Conservation (phyloP, 92 coral and sea anemone species). For the Phenganax stokvisi region DNA sequence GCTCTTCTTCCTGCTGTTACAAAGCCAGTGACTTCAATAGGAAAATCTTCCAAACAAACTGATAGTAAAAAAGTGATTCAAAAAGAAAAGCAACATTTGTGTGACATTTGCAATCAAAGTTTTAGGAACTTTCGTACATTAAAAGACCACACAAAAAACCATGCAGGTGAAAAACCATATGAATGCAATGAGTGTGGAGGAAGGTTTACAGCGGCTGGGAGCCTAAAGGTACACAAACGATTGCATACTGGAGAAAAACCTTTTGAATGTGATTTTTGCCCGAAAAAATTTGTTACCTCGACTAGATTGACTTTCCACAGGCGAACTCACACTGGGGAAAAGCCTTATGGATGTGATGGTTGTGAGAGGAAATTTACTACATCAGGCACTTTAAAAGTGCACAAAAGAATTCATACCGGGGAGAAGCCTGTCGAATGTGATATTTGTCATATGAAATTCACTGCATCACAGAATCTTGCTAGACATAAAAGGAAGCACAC, state of each 20-base stretch:
- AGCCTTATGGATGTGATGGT: conserved; percentile 11
- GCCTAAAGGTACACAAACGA: neutral
- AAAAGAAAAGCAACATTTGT: too few species aligned
- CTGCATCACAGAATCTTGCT: neutral
- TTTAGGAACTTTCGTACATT: too few species aligned
- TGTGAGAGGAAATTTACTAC: conserved; percentile 6
- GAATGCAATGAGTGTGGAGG: too few species aligned
- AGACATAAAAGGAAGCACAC: conserved; percentile 6
- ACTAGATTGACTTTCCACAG: neutral
- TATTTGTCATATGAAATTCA: conserved; percentile 8
- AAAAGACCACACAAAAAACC: too few species aligned
- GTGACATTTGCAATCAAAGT: too few species aligned
- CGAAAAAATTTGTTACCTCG: neutral
- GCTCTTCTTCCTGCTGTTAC: too few species aligned
- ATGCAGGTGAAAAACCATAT: too few species aligned
- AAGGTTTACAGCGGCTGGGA: neutral
- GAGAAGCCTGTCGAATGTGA: conserved; percentile 26
- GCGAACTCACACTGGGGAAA: neutral
- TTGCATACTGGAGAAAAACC: conserved; percentile 13
- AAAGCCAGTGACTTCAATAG: too few species aligned
- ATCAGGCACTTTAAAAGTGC: conserved; percentile 1
- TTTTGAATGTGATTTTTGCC: neutral
- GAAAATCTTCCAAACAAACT: too few species aligned
- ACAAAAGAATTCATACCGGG: conserved; percentile 37
- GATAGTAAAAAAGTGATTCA: too few species aligned